These are phyloP conservation scores for Pachyrhynchus sulphureomaculatus DNA, from an alignment of 1,140 invertebrate genomes.

Conservation along the genomic window DNA sequence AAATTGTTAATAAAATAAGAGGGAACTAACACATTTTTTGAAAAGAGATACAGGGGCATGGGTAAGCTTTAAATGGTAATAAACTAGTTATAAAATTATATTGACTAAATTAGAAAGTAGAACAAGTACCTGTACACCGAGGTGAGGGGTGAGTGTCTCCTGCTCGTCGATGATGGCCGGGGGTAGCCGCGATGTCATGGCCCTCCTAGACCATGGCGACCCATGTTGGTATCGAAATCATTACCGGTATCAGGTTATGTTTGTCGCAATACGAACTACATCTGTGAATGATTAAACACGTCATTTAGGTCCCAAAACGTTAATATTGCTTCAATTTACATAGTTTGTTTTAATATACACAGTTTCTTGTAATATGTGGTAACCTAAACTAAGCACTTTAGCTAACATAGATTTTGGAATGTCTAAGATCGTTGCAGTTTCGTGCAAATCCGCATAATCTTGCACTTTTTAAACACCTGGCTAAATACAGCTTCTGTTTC, in stretches of 20 bases:
- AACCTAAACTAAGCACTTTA: not conserved
- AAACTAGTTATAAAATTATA: too few species aligned
- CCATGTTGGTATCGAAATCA: constrained; percentile 33
- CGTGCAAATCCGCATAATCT: too few species aligned
- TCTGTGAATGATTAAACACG: not conserved
- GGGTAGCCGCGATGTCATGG: constrained; percentile 49
- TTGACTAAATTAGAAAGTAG: too few species aligned
- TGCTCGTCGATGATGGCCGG: constrained; percentile 41
- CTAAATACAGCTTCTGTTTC: too few species aligned
- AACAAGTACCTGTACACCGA: constrained; percentile 43
- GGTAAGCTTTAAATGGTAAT: too few species aligned
- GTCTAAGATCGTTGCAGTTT: too few species aligned
- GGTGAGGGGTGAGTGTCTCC: constrained; percentile 46
- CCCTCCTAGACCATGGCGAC: constrained; percentile 48
- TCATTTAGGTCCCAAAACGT: not conserved
- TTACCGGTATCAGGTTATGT: constrained; percentile 32
- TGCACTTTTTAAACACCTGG: too few species aligned
- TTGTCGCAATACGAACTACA: constrained; percentile 4
- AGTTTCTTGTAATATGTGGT: too few species aligned
- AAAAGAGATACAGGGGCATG: too few species aligned
- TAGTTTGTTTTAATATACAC: not conserved
- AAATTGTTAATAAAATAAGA: too few species aligned
- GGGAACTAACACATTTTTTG: too few species aligned
- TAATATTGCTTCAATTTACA: not conserved
- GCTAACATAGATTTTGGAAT: not conserved